Evolutionary conservation across 2,888 invertebrate species (phyloP).

Genomic region (Noctuana brunneofusca): DNA sequence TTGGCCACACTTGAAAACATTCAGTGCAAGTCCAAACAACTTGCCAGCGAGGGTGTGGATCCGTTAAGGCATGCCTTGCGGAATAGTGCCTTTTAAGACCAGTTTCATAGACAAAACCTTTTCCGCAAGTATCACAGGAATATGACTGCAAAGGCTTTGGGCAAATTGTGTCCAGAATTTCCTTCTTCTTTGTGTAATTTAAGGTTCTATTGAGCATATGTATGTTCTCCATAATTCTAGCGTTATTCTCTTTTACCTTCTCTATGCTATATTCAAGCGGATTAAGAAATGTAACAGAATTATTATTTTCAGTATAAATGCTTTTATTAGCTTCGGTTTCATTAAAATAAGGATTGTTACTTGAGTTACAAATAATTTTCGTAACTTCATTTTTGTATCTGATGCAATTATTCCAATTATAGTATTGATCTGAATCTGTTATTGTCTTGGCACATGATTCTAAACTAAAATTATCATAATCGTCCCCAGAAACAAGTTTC

Average conservation of each 20-base stretch:
- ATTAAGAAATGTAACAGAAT: conserved; percentile 41
- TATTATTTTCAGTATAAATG: neutral
- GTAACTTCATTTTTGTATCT: conserved; percentile 12
- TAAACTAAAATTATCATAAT: conserved; percentile 59
- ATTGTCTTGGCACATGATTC: conserved; percentile 63
- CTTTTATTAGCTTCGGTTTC: conserved; percentile 7
- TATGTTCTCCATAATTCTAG: conserved; percentile 77
- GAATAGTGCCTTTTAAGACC: conserved; percentile 70
- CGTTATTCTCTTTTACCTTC: conserved; percentile 76
- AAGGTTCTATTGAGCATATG: conserved; percentile 72
- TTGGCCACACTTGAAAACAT: conserved; percentile 78
- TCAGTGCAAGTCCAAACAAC: conserved; percentile 76
- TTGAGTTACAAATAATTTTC: neutral
- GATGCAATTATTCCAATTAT: conserved; percentile 26
- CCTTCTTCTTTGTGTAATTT: conserved; percentile 73
- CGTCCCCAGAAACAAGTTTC: conserved; percentile 64
- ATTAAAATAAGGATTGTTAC: neutral
- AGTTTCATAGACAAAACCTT: conserved; percentile 75
- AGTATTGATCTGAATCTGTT: conserved; percentile 41
- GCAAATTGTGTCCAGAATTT: conserved; percentile 62
- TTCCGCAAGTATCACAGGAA: conserved; percentile 72
- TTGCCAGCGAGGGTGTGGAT: conserved; percentile 70
- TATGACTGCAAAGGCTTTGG: conserved; percentile 63
- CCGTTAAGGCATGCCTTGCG: conserved; percentile 61
- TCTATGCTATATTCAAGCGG: conserved; percentile 72